Evolutionary conservation across 2,888 invertebrate genomes (phyloP).

Genomic region (Epistrophella euchroma): DNA sequence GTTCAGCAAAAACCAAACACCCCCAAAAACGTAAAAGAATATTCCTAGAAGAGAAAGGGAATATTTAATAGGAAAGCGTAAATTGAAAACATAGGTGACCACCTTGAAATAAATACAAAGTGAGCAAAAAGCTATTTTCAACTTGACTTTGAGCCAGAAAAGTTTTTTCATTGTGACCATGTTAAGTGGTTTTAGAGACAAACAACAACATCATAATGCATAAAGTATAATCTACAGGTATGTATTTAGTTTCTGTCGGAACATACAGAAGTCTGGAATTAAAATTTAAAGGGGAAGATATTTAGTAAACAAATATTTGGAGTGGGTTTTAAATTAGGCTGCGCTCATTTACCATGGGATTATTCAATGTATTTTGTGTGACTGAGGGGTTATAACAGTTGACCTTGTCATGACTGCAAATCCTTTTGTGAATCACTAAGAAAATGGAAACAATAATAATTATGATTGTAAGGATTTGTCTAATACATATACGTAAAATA

Average conservation of each 20-base stretch:
- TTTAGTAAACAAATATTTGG: conserved; percentile 46
- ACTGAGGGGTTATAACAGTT: neutral
- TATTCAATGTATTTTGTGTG: neutral
- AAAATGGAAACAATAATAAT: conserved; percentile 18
- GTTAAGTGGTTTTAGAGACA: conserved; percentile 53
- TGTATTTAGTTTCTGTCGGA: neutral
- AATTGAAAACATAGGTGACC: conserved; percentile 57
- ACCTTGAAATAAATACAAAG: conserved; percentile 38
- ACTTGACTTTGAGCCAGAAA: conserved; percentile 58
- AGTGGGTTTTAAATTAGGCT: conserved; percentile 16
- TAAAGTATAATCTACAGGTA: neutral
- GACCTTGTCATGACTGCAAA: conserved; percentile 33
- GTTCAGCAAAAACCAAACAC: neutral
- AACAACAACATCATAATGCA: neutral
- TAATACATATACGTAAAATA: too few relatives aligned
- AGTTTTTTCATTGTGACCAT: conserved; percentile 55
- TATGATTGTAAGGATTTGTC: neutral
- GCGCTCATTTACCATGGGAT: conserved; percentile 1
- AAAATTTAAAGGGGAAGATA: conserved; percentile 8
- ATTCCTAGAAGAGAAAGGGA: neutral
- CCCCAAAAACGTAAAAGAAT: neutral
- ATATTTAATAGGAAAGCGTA: conserved; percentile 44
- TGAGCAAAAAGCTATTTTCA: conserved; percentile 50
- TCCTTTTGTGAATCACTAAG: conserved; percentile 44
- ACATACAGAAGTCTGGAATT: neutral